Evolutionary conservation across 2,113 vertebrate genomes (phyloP), one percentile per base, ranked within the genome.

Genomic region (Clarias macrocephalus): DNA sequence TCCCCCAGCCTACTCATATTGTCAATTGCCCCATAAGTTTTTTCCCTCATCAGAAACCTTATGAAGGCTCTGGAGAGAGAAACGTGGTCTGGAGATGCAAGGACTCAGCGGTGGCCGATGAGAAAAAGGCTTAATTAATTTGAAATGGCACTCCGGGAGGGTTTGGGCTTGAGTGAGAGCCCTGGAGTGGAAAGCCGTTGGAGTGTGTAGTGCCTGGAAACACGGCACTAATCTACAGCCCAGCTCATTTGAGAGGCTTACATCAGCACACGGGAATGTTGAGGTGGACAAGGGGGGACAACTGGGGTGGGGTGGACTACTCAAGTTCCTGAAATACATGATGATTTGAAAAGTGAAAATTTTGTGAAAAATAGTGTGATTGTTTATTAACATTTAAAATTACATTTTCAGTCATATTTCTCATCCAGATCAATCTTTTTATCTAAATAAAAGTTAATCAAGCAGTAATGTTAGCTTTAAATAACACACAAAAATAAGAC

Each of bases 61-160:
- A 81, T 1, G 33, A 81, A 81, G 79, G 79, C 19, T 65, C 57
- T 76, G 57, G 48, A 73, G 12, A 76, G 94, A 94, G 91, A 92
- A 65, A 93, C 87, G 56, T 90, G 86, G 92, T 89, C 77, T 54
- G 88, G 91, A 93, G 90, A 25, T 56, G 91, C 88, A 91, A 94
- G 75, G 95, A 96, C 95, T 96, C 95, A 57, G 70, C 25, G 93
- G 93, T 95, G 92, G 92, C 56, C 82, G 94, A 96, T 83, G 96
- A 94, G 94, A 95, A 95, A 94, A 95, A 96, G 95, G 94, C 97
- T 97, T 97, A 97, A 99, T 99, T 98, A 96, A 98, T 98, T 97
- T 97, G 96, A 97, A 98, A 97, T 97, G 96, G 96, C 96, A 96
- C 97, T 98, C 96, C 96, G 95, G 96, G 93, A 95, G 94, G 94